Base-by-base conservation (phyloP, 2,113 vertebrate genomes). In the Cettia cetti region DNA sequence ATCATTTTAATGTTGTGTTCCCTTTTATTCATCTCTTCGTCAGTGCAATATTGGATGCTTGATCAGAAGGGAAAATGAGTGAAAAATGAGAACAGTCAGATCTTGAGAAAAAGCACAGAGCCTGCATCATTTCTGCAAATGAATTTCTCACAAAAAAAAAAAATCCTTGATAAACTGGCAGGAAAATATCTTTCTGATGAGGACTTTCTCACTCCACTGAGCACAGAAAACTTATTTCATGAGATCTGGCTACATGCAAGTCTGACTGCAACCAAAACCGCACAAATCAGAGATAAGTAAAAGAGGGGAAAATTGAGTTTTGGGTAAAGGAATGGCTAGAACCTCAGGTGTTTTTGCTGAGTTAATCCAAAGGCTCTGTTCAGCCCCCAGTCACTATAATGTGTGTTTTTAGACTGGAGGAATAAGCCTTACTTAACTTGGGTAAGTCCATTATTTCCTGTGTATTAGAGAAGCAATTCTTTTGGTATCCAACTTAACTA, bases 401-500 rank as follows among this genome's bases (percentile, higher is more conserved):
- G 9, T 54, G 17, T 3, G 8, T 64, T 97, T 93, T 96, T 64
- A 68, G 65, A 61, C 42, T 71, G 54, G 23, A 72, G 86, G 42
- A 92, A 89, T 33, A 86, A 95, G 53, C 47, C 44, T 90, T 90
- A 33, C 76, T 92, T 81, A 81, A 49, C 60, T 92, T 6, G 1
- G 10, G 7, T 86, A 89, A 81, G 86, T 89, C 82, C 54, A 65
- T 95, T 96, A 89, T 92, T 94, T 92, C 83, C 80, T 90, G 11
- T 75, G 68, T 71, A 89, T 94, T 91, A 91, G 39, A 92, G 53
- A 71, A 92, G 65, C 61, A 90, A 60, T 92, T 71, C 31, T 95
- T 96, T 84, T 79, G 72, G 64, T 94, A 95, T 95, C 64, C 82
- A 83, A 68, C 72, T 77, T 56, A 71, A 90, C 95, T 82, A 84